A percentile compares a stretch with the other conserved stretches of the same genome.
Conservation (phyloP, 1,140 invertebrate genomes). For the Drosophila bocki region DNA sequence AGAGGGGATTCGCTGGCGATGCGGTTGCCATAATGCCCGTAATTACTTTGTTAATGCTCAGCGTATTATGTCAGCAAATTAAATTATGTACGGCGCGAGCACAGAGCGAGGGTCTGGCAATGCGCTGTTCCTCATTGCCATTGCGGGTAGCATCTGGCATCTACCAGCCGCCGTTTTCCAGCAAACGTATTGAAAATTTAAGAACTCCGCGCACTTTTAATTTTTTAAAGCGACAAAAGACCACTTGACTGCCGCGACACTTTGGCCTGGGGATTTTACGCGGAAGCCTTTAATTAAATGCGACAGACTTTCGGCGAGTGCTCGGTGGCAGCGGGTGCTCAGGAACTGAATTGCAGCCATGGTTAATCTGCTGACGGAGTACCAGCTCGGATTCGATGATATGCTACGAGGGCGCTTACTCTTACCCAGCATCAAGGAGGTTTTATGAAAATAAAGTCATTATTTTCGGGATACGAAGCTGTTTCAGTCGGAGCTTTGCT, state of each 20-base stretch:
- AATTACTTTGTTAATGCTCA: slow-evolving; percentile 80
- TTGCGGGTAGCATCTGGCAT: slow-evolving; percentile 10
- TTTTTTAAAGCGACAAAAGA: slow-evolving; percentile 38
- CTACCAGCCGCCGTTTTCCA: background rate
- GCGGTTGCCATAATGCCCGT: slow-evolving; percentile 73
- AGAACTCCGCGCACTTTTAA: slow-evolving; percentile 11
- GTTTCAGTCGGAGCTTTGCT: background rate
- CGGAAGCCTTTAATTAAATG: slow-evolving; percentile 48
- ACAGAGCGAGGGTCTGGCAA: slow-evolving; percentile 29
- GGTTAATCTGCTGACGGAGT: slow-evolving; percentile 21
- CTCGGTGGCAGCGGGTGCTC: background rate
- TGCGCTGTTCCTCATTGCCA: slow-evolving; percentile 19
- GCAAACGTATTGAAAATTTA: slow-evolving; percentile 42
- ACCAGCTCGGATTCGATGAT: background rate
- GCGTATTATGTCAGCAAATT: slow-evolving; percentile 72
- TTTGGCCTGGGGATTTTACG: slow-evolving; percentile 9
- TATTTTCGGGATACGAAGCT: background rate
- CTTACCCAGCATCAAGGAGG: background rate
- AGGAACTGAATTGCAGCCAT: background rate
- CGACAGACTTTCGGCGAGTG: slow-evolving; percentile 12
- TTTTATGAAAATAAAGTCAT: background rate
- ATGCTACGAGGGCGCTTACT: background rate
- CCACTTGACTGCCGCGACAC: slow-evolving; percentile 34
- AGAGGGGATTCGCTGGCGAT: slow-evolving; percentile 31
- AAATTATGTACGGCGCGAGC: slow-evolving; percentile 58